A percentile compares a stretch with the other conserved stretches of the same genome.
phyloP scores from a whole-genome alignment of 2,113 vertebrate species.

The Heteronetta atricapilla region DNA sequence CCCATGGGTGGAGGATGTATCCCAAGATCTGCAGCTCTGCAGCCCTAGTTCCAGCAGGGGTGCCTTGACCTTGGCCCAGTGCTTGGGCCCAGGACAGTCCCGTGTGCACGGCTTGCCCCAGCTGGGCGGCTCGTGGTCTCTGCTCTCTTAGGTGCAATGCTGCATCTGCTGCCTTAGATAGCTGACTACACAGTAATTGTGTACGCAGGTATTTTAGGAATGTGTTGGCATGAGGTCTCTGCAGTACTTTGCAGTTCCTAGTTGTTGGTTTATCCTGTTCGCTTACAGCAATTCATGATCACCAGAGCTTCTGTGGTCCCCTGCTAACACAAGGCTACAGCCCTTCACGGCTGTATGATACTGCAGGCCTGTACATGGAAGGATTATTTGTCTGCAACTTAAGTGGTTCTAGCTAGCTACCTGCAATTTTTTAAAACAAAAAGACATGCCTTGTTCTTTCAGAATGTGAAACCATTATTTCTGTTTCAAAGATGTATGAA shows the following conservation, averaged over 20 bases:
- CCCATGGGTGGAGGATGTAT: accelerated
- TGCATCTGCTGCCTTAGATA: not conserved
- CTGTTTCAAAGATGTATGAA: not conserved
- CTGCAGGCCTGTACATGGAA: not conserved
- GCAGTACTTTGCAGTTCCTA: not conserved
- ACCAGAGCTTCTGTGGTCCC: not conserved
- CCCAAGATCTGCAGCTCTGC: not conserved
- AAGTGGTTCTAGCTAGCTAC: not conserved
- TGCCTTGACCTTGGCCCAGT: not conserved
- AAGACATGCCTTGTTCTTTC: not conserved
- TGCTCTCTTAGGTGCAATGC: accelerated
- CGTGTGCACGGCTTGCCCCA: accelerated
- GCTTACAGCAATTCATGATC: not conserved
- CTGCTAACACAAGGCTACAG: accelerated
- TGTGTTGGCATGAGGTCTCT: accelerated
- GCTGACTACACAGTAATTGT: not conserved
- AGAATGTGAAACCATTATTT: not conserved
- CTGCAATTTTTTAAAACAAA: not conserved
- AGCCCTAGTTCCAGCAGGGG: not conserved
- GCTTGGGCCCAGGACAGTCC: accelerated
- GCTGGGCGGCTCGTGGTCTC: not conserved
- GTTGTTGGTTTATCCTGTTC: not conserved
- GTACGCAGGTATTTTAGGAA: not conserved
- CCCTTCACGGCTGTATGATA: too few species aligned
- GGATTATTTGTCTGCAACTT: not conserved